These are phyloP conservation scores for Lasioglossum baleicum DNA, from an alignment of 1,140 invertebrate genomes.

Conservation along the genomic window DNA sequence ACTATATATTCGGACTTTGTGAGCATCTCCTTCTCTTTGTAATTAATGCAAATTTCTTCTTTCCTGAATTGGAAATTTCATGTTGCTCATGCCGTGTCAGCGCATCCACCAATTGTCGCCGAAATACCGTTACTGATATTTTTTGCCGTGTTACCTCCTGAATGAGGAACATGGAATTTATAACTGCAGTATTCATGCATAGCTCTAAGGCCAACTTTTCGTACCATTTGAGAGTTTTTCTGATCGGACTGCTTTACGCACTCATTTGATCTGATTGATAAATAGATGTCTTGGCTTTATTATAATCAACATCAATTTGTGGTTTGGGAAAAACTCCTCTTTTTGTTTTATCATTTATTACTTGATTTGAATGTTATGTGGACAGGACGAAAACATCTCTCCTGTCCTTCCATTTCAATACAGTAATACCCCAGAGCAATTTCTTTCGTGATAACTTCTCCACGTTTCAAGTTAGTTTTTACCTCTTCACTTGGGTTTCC, in stretches of 20 bases:
- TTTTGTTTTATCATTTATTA: too few species aligned
- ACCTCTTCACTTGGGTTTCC: not conserved
- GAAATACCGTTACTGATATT: conserved; percentile 1
- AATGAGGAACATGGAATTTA: too few species aligned
- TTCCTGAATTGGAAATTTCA: too few species aligned
- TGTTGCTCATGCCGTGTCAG: not conserved
- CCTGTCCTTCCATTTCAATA: too few species aligned
- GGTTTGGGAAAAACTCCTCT: conserved; percentile 3
- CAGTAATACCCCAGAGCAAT: too few species aligned
- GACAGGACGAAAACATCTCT: too few species aligned
- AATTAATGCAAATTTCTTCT: not conserved
- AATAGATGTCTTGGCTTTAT: conserved; percentile 10
- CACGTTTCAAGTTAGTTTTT: not conserved
- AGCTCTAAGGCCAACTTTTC: too few species aligned
- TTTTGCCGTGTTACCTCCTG: not conserved
- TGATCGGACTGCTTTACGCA: too few species aligned
- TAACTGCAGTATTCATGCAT: too few species aligned
- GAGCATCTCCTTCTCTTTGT: not conserved
- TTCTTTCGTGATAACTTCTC: not conserved
- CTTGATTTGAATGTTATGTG: conserved; percentile 32
- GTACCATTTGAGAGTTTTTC: too few species aligned
- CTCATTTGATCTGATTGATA: conserved; percentile 16
- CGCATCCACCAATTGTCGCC: too few species aligned
- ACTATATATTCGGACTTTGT: conserved; percentile 7
- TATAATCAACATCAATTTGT: conserved; percentile 18